phyloP scores from a whole-genome alignment of 2,888 invertebrate genomes.

The Anaspis maculata region DNA sequence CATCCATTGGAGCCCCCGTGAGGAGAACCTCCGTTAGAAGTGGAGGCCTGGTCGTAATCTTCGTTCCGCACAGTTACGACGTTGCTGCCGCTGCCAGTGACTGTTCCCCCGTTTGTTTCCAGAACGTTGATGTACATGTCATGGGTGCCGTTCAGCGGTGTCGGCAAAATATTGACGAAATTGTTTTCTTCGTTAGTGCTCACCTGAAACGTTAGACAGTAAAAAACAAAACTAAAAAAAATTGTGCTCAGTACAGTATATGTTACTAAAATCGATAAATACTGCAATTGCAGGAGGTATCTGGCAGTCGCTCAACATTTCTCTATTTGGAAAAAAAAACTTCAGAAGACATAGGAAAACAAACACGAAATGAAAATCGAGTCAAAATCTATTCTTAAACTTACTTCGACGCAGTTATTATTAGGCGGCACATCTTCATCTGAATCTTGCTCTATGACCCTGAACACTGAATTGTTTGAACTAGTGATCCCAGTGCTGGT shows the following conservation, averaged over 20 bases:
- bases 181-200: conserved; percentile 31
- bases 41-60: conserved; percentile 24
- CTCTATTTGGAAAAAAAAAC: too few species aligned
- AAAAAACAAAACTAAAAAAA: too few species aligned
- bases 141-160: conserved; percentile 50
- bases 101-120: conserved; percentile 42
- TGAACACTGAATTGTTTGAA: conserved; percentile 31
- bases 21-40: conserved; percentile 7
- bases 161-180: conserved; percentile 50
- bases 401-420: conserved; percentile 17
- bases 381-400: too few species aligned
- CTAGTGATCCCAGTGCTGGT: conserved; percentile 53
- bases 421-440: conserved; percentile 47
- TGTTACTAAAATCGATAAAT: too few species aligned
- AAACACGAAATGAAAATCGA: too few species aligned
- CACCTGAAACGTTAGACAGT: too few species aligned
- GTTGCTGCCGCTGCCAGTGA: too few species aligned
- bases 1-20: not conserved
- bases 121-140: conserved; percentile 37
- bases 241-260: too few species aligned
- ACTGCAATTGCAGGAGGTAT: too few species aligned
- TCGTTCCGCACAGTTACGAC: conserved; percentile 43
- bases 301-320: too few species aligned
- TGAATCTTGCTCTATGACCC: conserved; percentile 50
- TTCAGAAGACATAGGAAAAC: too few species aligned